Conservation (phyloP, 2,797 vertebrate species). For the Sylvia borin region DNA sequence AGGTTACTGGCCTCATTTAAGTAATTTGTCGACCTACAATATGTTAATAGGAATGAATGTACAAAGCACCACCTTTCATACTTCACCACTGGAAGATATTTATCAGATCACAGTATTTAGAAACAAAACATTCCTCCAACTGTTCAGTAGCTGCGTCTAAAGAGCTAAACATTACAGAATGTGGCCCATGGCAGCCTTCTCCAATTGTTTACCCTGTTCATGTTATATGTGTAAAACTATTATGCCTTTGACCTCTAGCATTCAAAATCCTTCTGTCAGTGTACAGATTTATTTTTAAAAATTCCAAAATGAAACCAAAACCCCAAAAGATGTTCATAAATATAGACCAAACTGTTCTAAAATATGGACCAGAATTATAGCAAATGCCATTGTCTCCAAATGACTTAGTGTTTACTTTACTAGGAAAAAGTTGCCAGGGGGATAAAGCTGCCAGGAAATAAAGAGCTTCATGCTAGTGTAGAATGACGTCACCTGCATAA, state of each 20-base stretch:
- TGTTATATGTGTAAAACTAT: not conserved
- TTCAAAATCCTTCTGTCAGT: not conserved
- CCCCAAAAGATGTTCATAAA: not conserved
- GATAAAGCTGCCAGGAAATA: too few relatives aligned
- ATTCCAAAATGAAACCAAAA: accelerated
- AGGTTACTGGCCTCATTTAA: not conserved
- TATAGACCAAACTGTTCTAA: not conserved
- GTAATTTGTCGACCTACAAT: not conserved
- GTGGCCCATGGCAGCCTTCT: not conserved
- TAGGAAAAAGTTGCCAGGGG: too few relatives aligned
- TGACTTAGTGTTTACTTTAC: not conserved
- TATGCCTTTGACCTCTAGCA: not conserved
- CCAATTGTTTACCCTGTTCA: not conserved
- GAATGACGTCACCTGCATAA: not conserved
- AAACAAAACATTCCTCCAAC: not conserved
- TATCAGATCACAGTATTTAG: not conserved
- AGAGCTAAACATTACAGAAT: not conserved
- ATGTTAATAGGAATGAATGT: not conserved
- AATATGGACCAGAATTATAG: not conserved
- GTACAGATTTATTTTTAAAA: too few relatives aligned
- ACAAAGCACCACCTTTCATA: not conserved
- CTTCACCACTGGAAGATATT: not conserved
- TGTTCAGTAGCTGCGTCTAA: not conserved
- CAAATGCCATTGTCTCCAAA: not conserved
- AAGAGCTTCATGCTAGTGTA: not conserved